Conservation (phyloP, 2,888 invertebrate genomes). For the Diabrotica balteata region DNA sequence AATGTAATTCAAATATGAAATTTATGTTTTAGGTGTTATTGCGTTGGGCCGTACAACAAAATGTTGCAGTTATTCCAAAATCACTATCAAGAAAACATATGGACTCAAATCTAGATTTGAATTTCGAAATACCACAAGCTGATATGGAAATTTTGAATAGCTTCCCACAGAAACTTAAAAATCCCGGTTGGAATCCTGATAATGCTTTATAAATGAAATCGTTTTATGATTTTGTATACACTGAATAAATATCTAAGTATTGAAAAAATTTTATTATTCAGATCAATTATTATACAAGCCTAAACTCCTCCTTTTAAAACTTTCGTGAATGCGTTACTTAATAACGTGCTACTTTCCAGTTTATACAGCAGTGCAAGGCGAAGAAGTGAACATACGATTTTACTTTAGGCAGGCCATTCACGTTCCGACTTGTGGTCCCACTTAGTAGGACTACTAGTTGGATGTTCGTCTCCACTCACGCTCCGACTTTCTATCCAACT, state of each 20-base stretch:
- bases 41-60: slow-evolving; percentile 78
- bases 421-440: no score
- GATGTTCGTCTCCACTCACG: no score
- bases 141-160: slow-evolving; percentile 62
- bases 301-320: no score
- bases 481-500: no score
- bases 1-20: not conserved
- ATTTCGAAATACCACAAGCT: slow-evolving; percentile 65
- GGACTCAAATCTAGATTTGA: slow-evolving; percentile 65
- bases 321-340: no score
- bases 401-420: no score
- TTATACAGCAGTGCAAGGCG: no score
- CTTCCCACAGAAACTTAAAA: slow-evolving; percentile 51
- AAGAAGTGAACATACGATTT: no score
- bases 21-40: slow-evolving; percentile 64
- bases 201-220: slow-evolving; percentile 55
- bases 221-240: not conserved
- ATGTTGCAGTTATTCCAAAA: slow-evolving; percentile 74
- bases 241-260: not conserved
- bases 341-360: no score
- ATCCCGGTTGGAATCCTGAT: slow-evolving; percentile 67
- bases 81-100: slow-evolving; percentile 66
- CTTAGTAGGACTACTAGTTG: no score
- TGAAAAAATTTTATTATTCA: no score
- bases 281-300: no score